phyloP scores from a whole-genome alignment of 2,888 invertebrate species.

The Andrena minutula region DNA sequence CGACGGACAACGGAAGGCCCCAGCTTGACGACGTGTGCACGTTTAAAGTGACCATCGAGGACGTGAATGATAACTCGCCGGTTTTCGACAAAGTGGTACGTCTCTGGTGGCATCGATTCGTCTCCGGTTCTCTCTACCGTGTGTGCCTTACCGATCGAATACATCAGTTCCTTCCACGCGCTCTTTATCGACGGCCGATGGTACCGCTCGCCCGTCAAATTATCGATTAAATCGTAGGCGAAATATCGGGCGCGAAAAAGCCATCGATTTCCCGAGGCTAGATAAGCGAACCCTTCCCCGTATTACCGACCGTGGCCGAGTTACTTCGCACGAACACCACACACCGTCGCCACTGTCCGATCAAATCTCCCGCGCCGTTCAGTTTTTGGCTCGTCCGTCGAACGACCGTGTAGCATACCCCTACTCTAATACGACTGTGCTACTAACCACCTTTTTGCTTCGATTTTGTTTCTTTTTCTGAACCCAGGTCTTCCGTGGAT shows the following conservation, averaged over 20 bases:
- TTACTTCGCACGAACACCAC: not conserved
- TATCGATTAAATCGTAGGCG: too few relatives aligned
- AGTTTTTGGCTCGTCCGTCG: not conserved
- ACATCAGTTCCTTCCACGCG: not conserved
- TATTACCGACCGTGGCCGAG: not conserved
- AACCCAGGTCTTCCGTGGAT: conserved; percentile 88
- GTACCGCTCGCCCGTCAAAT: too few relatives aligned
- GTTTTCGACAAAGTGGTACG: conserved; percentile 93
- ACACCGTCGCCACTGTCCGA: not conserved
- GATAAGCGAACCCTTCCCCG: not conserved
- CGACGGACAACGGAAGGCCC: conserved; percentile 96
- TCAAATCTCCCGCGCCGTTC: conserved; percentile 29
- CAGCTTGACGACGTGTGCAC: conserved; percentile 97
- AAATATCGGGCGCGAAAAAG: too few relatives aligned
- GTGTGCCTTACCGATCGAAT: not conserved
- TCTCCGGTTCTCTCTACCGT: not conserved
- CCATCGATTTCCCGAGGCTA: not conserved
- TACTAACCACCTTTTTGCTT: conserved; percentile 74
- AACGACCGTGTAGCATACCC: conserved; percentile 17
- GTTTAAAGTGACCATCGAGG: conserved; percentile 95
- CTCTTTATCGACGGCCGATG: not conserved
- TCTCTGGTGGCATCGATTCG: conserved; percentile 69
- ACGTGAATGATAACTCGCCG: conserved; percentile 96
- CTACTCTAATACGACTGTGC: conserved; percentile 29
- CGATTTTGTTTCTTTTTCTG: conserved; percentile 76